Conservation (phyloP, 2,797 vertebrate genomes). For the Malacoraja senta region DNA sequence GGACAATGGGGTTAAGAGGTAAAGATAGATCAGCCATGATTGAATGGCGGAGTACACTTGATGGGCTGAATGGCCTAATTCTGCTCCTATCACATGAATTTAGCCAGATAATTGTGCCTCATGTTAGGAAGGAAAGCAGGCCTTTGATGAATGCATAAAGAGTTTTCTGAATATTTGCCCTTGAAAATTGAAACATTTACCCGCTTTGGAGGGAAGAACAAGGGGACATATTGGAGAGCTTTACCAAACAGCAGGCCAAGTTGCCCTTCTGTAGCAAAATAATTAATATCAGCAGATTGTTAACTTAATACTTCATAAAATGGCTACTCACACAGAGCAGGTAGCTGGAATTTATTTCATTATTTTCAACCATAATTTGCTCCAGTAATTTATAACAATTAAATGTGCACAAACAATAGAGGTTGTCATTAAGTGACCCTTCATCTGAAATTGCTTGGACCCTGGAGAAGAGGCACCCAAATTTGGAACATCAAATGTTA, state of each 20-base stretch:
- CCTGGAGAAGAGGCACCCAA: conserved; percentile 40
- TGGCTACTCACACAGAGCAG: neutral
- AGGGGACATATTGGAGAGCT: neutral
- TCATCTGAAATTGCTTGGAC: conserved; percentile 50
- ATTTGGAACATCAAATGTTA: conserved; percentile 42
- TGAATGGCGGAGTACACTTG: too few relatives aligned
- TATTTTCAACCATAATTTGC: neutral
- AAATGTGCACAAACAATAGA: neutral
- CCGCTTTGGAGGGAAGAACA: neutral
- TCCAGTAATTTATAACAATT: neutral
- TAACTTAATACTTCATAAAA: neutral
- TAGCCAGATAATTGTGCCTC: too few relatives aligned
- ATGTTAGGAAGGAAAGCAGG: too few relatives aligned
- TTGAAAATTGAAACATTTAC: neutral
- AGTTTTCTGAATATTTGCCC: neutral
- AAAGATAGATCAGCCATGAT: too few relatives aligned
- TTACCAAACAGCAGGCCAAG: neutral
- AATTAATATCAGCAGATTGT: neutral
- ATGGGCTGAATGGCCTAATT: too few relatives aligned
- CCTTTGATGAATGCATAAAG: too few relatives aligned
- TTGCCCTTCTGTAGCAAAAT: neutral
- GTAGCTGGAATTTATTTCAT: neutral
- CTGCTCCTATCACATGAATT: too few relatives aligned
- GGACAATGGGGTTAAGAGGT: too few relatives aligned
- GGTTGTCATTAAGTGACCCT: conserved; percentile 44